Percentiles rank a stretch among this genome's conserved stretches.
These are phyloP conservation scores for Triplophysa dalaica DNA, from an alignment of 2,113 vertebrate species.

Conservation along the genomic window DNA sequence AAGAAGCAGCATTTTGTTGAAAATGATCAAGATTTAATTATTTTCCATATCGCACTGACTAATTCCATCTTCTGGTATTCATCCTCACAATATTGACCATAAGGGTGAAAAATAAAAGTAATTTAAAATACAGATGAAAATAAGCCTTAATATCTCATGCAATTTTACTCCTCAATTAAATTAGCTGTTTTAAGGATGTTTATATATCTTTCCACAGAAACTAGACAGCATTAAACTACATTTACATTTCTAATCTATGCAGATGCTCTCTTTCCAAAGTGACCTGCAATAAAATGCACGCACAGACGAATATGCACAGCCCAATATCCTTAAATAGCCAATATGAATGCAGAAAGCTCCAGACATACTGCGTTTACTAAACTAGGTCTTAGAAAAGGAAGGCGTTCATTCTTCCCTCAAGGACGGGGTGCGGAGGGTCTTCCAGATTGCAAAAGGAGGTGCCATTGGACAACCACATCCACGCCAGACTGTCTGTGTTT, in stretches of 20 bases:
- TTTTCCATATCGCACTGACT: too few species aligned
- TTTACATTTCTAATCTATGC: not conserved
- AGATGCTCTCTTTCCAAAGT: not conserved
- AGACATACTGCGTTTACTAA: not conserved
- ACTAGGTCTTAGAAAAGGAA: not conserved
- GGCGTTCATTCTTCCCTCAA: not conserved
- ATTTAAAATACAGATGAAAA: too few species aligned
- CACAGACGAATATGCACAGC: not conserved
- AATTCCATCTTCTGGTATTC: too few species aligned
- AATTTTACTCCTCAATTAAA: too few species aligned
- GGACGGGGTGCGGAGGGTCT: conserved; percentile 1
- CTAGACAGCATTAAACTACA: too few species aligned
- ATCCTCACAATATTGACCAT: too few species aligned
- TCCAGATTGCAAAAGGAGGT: not conserved
- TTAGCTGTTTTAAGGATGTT: too few species aligned
- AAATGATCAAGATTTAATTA: too few species aligned
- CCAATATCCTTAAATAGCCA: not conserved
- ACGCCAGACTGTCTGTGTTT: conserved; percentile 41
- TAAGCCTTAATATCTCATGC: too few species aligned
- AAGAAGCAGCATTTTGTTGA: too few species aligned
- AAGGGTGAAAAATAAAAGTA: too few species aligned
- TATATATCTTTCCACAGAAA: too few species aligned
- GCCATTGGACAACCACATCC: conserved; percentile 6
- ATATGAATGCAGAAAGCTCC: not conserved
- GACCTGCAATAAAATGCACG: not conserved